Conservation (phyloP, 2,888 invertebrate genomes). For the Dinocampus coccinellae region DNA sequence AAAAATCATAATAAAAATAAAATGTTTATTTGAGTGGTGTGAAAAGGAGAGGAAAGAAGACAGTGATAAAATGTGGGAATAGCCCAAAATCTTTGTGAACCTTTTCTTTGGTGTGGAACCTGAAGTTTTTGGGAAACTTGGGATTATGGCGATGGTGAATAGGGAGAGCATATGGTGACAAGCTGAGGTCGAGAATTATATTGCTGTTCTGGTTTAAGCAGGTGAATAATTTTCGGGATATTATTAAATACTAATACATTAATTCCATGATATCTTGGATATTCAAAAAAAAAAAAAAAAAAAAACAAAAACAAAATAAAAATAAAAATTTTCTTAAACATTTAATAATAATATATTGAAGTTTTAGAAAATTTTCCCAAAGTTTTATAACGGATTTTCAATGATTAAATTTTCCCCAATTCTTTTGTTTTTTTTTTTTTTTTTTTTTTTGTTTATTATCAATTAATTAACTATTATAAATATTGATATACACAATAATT, state of each 20-base stretch:
- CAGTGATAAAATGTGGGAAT: neutral
- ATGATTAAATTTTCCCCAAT: neutral
- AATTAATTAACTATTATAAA: too few species aligned
- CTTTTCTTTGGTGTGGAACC: neutral
- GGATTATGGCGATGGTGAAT: conserved; percentile 13
- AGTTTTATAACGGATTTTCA: too few species aligned
- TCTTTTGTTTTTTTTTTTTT: neutral
- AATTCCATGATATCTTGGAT: too few species aligned
- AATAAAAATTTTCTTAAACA: too few species aligned
- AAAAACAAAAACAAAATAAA: too few species aligned
- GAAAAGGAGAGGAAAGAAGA: neutral
- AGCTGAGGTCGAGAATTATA: neutral
- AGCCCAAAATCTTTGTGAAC: neutral
- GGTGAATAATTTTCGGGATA: neutral
- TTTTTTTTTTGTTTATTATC: neutral
- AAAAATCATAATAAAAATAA: too few species aligned
- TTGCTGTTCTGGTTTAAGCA: neutral
- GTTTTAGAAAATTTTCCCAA: too few species aligned
- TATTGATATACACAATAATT: too few species aligned
- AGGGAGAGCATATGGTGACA: conserved; percentile 54
- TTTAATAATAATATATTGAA: too few species aligned
- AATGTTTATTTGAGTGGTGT: neutral
- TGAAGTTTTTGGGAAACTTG: conserved; percentile 28
- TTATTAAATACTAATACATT: neutral
- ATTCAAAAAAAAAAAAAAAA: too few species aligned